Evolutionary conservation across 2,113 vertebrate genomes (phyloP).

Genomic region (Cryptomyrus ogoouensis): DNA sequence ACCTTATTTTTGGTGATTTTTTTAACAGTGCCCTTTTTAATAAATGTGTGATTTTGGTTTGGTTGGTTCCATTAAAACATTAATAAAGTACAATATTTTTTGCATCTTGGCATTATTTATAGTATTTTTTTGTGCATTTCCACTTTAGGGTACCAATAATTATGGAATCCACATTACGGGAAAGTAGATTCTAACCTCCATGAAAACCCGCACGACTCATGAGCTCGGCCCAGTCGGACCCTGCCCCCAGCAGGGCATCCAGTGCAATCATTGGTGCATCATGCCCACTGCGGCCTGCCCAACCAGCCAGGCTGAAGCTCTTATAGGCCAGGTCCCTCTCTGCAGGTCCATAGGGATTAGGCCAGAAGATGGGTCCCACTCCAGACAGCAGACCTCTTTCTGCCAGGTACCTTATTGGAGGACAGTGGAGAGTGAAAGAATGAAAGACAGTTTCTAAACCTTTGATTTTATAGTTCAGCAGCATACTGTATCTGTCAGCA

Average conservation of each 20-base stretch:
- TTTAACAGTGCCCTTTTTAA: neutral
- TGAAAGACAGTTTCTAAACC: neutral
- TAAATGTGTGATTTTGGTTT: neutral
- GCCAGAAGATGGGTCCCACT: constrained; percentile 50
- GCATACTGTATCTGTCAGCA: neutral
- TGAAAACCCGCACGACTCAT: constrained; percentile 65
- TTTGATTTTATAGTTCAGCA: neutral
- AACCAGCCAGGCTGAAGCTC: constrained; percentile 64
- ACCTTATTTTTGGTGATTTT: neutral
- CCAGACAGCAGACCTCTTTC: constrained; percentile 59
- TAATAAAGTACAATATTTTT: neutral
- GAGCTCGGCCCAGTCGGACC: constrained; percentile 63
- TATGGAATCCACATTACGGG: neutral
- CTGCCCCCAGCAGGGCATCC: constrained; percentile 64
- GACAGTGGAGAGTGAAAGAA: neutral
- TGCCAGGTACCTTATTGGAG: constrained; percentile 62
- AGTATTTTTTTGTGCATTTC: neutral
- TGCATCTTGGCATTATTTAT: neutral
- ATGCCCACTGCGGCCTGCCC: constrained; percentile 72
- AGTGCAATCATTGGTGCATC: constrained; percentile 77
- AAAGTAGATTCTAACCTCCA: constrained; percentile 56
- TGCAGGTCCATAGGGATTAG: constrained; percentile 46
- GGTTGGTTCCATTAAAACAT: neutral
- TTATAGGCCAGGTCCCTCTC: constrained; percentile 65
- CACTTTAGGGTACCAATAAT: neutral